Evolutionary conservation across 2,113 vertebrate species (phyloP), one percentile per base, ranked within the genome.

Genomic region (Aleadryas rufinucha): DNA sequence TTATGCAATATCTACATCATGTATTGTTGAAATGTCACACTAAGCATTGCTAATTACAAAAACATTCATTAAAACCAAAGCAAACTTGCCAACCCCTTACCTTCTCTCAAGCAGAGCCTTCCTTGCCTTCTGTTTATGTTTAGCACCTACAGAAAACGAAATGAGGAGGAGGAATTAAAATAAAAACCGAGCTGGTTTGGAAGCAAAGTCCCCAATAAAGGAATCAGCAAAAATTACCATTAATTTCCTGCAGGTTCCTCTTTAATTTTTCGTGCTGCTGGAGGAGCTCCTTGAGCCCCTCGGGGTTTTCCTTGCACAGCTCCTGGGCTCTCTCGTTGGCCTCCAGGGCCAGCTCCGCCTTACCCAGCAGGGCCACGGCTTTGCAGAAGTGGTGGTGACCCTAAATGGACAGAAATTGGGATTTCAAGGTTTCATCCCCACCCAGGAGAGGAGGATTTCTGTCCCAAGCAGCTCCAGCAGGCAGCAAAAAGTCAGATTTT

Each of bases 351-450:
- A 95, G 96, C 37, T 97, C 76, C 3, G 96, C 56, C 49, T 98
- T 96, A 15, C 98, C 99, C 91, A 99, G 64, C 63, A 76, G 93
- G 39, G 98, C 98, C 74, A 99, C 95, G 2, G 99, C 99, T 95
- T 99, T 99, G 94, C 99, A 99, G 95, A 98, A 99, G 47, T 98
- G 99, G 79, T 99, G 98, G 91, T 99, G 99, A 85, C 99, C 99
- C 99, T 99, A 93, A 17, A 28, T 3, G 42, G 68, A 85, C n/a
- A 96, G 19, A 89, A 91, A 60, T 90, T 69, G 44, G 16, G 8
- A 66, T 95, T 94, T 81, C 13, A 33, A 35, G 22, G 2, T 0
- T 45, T 59, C 4, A 31, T 31, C n/a, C 85, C 26, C 16, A 27
- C 7, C n/a, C 13, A 8, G 3, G 57, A 60, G 7, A 59, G 35